Evolutionary conservation across 53 echinoderm and acorn worm species (phyloP).

Genomic region (Temnopleurus reevesii): DNA sequence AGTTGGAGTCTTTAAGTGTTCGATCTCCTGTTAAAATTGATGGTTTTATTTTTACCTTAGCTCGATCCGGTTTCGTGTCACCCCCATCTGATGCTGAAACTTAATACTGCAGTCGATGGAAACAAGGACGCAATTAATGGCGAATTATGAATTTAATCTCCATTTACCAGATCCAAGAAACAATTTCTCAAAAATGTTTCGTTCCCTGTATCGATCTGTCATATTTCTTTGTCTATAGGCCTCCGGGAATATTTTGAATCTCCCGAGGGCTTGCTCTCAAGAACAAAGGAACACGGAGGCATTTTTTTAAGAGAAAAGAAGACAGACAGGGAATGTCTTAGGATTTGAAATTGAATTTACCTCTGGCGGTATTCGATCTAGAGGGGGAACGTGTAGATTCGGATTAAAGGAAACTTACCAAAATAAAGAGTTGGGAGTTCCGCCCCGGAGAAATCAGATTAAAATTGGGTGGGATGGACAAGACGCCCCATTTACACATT

Average conservation of each 20-base stretch:
- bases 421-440: neutral
- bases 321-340: neutral
- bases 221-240: neutral
- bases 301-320: neutral
- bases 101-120: neutral
- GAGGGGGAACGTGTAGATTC: slow-evolving; percentile 1
- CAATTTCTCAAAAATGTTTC: neutral
- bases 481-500: no score
- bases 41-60: neutral
- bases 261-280: neutral
- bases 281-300: slow-evolving; percentile 7
- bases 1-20: neutral
- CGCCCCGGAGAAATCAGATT: slow-evolving; percentile 38
- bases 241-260: neutral
- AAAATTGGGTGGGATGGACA: neutral
- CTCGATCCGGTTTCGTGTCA: neutral
- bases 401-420: slow-evolving; percentile 26
- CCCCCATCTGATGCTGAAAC: neutral
- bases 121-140: slow-evolving; percentile 17
- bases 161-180: neutral
- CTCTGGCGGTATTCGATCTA: neutral
- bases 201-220: slow-evolving; percentile 1
- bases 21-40: neutral
- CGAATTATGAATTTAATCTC: neutral
- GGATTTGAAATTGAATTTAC: neutral